These are phyloP conservation scores for Scaptodrosophila lebanonensis DNA, from an alignment of 1,140 invertebrate species.

Conservation along the genomic window DNA sequence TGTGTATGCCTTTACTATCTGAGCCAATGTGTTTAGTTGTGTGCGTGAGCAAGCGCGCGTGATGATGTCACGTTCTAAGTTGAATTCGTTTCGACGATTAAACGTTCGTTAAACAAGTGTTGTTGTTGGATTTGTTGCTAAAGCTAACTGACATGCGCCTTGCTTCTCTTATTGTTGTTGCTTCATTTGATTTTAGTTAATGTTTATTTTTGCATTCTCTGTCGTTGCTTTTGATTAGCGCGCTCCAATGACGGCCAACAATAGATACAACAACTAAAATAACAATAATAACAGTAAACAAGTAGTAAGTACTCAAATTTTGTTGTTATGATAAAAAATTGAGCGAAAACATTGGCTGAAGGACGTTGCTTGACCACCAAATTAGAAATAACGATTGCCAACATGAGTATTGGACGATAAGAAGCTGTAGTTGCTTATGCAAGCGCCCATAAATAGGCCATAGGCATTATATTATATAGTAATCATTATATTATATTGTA, in stretches of 20 bases:
- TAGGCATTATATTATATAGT: background rate
- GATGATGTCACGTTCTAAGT: constrained; percentile 75
- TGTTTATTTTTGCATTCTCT: constrained; percentile 73
- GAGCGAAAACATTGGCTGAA: constrained; percentile 18
- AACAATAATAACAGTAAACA: background rate
- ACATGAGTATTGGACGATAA: constrained; percentile 12
- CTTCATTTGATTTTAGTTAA: constrained; percentile 69
- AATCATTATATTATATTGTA: too few relatives aligned
- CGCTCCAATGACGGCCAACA: constrained; percentile 33
- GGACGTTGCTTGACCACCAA: constrained; percentile 39
- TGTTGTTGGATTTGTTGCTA: constrained; percentile 15
- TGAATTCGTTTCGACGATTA: constrained; percentile 66
- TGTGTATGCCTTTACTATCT: constrained; percentile 39
- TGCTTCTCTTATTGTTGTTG: constrained; percentile 17
- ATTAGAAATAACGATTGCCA: constrained; percentile 11
- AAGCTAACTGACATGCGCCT: constrained; percentile 27
- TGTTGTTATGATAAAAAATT: too few relatives aligned
- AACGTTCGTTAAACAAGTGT: constrained; percentile 60
- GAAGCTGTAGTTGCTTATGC: constrained; percentile 17
- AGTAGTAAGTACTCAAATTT: background rate
- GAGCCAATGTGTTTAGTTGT: constrained; percentile 17
- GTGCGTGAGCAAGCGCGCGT: constrained; percentile 49
- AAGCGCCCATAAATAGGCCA: constrained; percentile 36
- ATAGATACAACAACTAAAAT: background rate
- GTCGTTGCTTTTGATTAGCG: constrained; percentile 61